Evolutionary conservation across 2,888 invertebrate genomes (phyloP).

Genomic region (Chalcis sispes): DNA sequence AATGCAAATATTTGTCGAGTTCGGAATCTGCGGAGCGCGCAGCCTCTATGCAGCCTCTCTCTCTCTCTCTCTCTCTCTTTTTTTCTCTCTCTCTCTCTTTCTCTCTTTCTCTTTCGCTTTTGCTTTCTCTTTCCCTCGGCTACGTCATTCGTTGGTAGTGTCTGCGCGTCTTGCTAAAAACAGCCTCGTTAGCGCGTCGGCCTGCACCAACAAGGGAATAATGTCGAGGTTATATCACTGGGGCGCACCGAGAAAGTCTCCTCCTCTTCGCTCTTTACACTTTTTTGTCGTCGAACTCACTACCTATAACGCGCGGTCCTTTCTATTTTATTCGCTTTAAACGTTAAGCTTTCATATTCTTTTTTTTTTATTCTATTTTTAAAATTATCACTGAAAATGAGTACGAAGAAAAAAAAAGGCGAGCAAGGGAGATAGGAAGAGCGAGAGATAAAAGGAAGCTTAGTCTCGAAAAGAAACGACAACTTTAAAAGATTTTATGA

Average conservation of each 20-base stretch:
- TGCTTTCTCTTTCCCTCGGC: too few species aligned
- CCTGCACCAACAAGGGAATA: slow-evolving; percentile 58
- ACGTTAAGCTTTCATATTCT: not conserved
- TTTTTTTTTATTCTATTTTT: slow-evolving; percentile 16
- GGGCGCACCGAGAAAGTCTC: slow-evolving; percentile 2
- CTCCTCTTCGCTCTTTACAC: not conserved
- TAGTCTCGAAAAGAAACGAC: too few species aligned
- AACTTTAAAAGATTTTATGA: too few species aligned
- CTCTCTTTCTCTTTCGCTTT: too few species aligned
- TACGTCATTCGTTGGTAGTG: not conserved
- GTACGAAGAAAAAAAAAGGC: not conserved
- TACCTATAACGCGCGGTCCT: slow-evolving; percentile 8
- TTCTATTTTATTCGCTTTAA: not conserved
- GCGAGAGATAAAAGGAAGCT: not conserved
- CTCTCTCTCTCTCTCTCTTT: too few species aligned
- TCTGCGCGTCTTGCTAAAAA: slow-evolving; percentile 59
- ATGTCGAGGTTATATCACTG: slow-evolving; percentile 62
- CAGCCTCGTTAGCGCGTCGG: slow-evolving; percentile 60
- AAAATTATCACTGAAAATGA: not conserved
- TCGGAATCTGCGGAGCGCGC: slow-evolving; percentile 30
- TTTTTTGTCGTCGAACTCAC: slow-evolving; percentile 12
- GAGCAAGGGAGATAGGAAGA: too few species aligned
- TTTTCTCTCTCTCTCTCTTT: too few species aligned
- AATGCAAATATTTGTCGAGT: slow-evolving; percentile 44
- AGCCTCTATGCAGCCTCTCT: too few species aligned